phyloP scores from a whole-genome alignment of 1,140 invertebrate genomes.

The Samia ricini region DNA sequence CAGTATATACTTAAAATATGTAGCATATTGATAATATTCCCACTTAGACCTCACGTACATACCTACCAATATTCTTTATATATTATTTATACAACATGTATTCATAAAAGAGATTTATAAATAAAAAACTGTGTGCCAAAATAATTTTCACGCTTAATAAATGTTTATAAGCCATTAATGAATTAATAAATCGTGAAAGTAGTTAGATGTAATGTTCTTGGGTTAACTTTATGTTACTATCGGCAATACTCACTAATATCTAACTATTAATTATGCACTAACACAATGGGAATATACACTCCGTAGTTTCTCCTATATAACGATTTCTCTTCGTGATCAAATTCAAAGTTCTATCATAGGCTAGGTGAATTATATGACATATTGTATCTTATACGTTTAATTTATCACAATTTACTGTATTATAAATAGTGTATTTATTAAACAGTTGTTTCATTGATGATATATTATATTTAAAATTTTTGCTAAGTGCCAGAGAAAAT shows the following conservation, averaged over 20 bases:
- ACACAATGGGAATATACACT: conserved; percentile 67
- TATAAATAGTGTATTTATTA: conserved; percentile 28
- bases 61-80: no score
- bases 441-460: conserved; percentile 42
- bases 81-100: no score
- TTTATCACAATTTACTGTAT: conserved; percentile 31
- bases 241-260: conserved; percentile 59
- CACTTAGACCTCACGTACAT: neutral
- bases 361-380: conserved; percentile 71
- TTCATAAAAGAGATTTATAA: neutral
- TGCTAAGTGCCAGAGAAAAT: conserved; percentile 38
- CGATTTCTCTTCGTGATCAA: conserved; percentile 76
- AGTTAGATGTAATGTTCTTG: conserved; percentile 68
- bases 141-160: conserved; percentile 45
- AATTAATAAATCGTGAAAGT: conserved; percentile 61
- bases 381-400: conserved; percentile 41
- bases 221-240: conserved; percentile 62
- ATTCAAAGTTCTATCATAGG: conserved; percentile 76
- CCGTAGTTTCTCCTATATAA: conserved; percentile 74
- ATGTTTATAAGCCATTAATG: conserved; percentile 48
- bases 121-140: conserved; percentile 54
- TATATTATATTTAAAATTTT: conserved; percentile 45
- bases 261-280: conserved; percentile 72
- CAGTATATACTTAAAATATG: neutral
- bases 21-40: neutral